A percentile compares a stretch with the other conserved stretches of the same genome.
Evolutionary conservation across 2,888 invertebrate species (phyloP).

Genomic region (Poecilus cupreus): DNA sequence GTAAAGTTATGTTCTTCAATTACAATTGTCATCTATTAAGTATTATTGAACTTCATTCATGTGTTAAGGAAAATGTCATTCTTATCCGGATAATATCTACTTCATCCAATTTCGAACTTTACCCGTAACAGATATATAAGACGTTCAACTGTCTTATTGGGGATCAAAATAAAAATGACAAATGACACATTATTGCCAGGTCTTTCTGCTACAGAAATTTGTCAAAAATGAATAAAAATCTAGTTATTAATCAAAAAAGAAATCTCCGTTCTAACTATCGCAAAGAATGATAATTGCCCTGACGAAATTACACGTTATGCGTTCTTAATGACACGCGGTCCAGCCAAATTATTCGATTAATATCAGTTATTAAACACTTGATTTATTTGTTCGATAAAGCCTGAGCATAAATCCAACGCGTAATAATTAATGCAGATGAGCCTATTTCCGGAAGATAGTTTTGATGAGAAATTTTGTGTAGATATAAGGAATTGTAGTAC

Average conservation of each 20-base stretch:
- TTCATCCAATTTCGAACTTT: no score
- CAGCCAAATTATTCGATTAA: slow-evolving; percentile 52
- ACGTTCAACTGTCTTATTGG: no score
- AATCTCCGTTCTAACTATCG: neutral
- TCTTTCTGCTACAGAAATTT: neutral
- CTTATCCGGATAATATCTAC: no score
- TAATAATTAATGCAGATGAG: slow-evolving; percentile 45
- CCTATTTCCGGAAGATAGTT: slow-evolving; percentile 25
- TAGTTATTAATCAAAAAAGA: slow-evolving; percentile 15
- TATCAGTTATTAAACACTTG: slow-evolving; percentile 52
- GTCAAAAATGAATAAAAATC: slow-evolving; percentile 17
- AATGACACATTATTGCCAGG: no score
- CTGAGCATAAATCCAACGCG: slow-evolving; percentile 32
- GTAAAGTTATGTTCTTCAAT: no score
- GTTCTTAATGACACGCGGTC: slow-evolving; percentile 41
- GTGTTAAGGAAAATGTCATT: no score
- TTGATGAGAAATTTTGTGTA: neutral
- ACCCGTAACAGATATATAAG: no score
- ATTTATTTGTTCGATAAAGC: slow-evolving; percentile 44
- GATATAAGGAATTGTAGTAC: neutral
- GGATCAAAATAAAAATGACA: no score
- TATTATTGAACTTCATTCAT: no score
- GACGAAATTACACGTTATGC: slow-evolving; percentile 43
- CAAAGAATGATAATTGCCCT: slow-evolving; percentile 29
- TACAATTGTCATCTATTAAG: no score